Conservation (phyloP, 2,113 vertebrate species). For the Neomonachus schauinslandi region DNA sequence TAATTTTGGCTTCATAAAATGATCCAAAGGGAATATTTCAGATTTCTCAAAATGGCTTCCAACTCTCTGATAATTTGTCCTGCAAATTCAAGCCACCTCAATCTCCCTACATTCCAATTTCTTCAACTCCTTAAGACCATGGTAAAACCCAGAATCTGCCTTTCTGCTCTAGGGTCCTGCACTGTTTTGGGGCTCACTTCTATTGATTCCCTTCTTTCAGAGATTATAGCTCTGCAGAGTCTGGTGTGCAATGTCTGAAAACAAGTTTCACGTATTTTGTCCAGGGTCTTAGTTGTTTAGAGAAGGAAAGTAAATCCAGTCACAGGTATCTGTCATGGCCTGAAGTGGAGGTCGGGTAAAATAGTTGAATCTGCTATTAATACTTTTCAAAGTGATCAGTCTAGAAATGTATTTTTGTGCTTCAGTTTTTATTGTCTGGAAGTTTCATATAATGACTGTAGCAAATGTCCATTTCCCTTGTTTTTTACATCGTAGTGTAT, state of each 20-base stretch:
- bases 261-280: neutral
- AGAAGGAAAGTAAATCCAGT: neutral
- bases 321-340: neutral
- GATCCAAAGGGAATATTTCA: neutral
- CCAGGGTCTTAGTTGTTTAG: neutral
- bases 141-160: neutral
- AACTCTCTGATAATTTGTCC: neutral
- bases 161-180: neutral
- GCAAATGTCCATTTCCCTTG: neutral
- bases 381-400: neutral
- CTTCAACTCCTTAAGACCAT: neutral
- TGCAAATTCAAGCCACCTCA: neutral
- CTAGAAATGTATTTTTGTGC: neutral
- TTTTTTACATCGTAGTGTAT: neutral
- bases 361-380: neutral
- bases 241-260: neutral
- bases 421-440: neutral
- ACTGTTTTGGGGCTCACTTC: neutral
- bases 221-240: neutral
- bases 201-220: neutral
- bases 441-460: neutral
- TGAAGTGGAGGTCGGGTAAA: neutral
- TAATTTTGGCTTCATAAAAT: neutral
- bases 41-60: neutral
- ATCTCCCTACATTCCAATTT: neutral